A percentile compares a stretch with the other conserved stretches of the same genome.
Evolutionary conservation across 1,140 invertebrate species (phyloP).

Genomic region (Coelopa frigida): DNA sequence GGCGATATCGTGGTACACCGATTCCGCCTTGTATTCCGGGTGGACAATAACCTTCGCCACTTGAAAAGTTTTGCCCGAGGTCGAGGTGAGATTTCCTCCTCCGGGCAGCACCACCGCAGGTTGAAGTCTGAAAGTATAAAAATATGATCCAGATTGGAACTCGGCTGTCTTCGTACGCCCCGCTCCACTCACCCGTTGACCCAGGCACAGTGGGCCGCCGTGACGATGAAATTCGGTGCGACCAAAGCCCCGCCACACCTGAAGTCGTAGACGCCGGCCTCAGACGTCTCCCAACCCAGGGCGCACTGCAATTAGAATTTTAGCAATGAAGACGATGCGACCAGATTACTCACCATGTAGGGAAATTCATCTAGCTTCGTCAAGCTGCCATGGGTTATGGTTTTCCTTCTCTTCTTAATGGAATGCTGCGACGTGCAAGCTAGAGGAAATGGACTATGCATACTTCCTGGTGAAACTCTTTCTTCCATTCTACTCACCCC

Average conservation of each 20-base stretch:
- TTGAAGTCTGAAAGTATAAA: conserved; percentile 4
- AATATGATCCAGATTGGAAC: background rate
- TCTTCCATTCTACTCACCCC: background rate
- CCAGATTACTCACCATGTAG: conserved; percentile 8
- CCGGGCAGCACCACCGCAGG: conserved; percentile 11
- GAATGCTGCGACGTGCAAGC: background rate
- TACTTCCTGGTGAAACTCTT: background rate
- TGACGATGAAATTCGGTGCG: conserved; percentile 43
- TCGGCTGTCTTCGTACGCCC: background rate
- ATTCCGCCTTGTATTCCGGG: conserved; percentile 44
- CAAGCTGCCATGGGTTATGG: background rate
- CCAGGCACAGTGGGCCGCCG: conserved; percentile 48
- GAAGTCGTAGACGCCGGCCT: conserved; percentile 4
- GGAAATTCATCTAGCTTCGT: conserved; percentile 12
- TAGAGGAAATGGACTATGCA: background rate
- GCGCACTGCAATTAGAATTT: conserved; percentile 1
- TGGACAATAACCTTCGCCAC: conserved; percentile 45
- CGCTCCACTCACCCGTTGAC: conserved; percentile 8
- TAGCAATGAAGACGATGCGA: background rate
- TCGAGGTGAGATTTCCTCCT: conserved; percentile 8
- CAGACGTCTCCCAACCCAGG: conserved; percentile 10
- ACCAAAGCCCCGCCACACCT: conserved; percentile 15
- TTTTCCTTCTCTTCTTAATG: too few relatives aligned
- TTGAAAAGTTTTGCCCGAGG: conserved; percentile 16
- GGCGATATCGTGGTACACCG: conserved; percentile 48